A percentile compares a stretch with the other conserved stretches of the same genome.
Evolutionary conservation across 2,113 vertebrate genomes (phyloP).

Genomic region (Ochotona princeps): DNA sequence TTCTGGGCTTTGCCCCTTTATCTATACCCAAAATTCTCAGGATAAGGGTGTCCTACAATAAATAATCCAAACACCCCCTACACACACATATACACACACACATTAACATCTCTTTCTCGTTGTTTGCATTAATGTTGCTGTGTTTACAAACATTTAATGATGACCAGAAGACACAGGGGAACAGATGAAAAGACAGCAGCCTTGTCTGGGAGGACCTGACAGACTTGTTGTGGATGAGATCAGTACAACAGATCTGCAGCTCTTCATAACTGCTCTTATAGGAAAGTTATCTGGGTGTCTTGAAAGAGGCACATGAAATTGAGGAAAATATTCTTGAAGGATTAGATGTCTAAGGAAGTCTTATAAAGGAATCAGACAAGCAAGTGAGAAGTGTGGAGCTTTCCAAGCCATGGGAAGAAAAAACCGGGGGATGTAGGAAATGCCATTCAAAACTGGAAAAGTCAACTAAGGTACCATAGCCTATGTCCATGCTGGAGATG

Average conservation of each 20-base stretch:
- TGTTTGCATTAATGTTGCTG: not conserved
- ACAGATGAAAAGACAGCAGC: not conserved
- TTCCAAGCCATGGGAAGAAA: not conserved
- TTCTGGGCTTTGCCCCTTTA: slow-evolving; percentile 1
- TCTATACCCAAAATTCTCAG: not conserved
- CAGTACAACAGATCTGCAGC: not conserved
- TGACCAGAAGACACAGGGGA: not conserved
- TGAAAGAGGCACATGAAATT: not conserved
- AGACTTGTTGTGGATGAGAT: not conserved
- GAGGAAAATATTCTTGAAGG: not conserved
- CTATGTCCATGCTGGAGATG: not conserved
- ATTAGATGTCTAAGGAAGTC: not conserved
- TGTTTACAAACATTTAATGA: not conserved
- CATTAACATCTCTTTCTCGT: not conserved
- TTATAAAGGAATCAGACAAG: not conserved
- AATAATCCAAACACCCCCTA: not conserved
- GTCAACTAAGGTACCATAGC: not conserved
- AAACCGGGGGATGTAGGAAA: no score
- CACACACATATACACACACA: no score
- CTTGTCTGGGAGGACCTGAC: not conserved
- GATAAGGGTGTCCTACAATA: not conserved
- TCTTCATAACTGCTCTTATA: not conserved
- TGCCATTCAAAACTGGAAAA: not conserved
- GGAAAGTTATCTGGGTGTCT: not conserved
- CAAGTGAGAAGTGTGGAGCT: not conserved